A percentile compares a stretch with the other conserved stretches of the same genome.
Conservation (phyloP, 2,888 invertebrate genomes). For the Tinea trinotella region DNA sequence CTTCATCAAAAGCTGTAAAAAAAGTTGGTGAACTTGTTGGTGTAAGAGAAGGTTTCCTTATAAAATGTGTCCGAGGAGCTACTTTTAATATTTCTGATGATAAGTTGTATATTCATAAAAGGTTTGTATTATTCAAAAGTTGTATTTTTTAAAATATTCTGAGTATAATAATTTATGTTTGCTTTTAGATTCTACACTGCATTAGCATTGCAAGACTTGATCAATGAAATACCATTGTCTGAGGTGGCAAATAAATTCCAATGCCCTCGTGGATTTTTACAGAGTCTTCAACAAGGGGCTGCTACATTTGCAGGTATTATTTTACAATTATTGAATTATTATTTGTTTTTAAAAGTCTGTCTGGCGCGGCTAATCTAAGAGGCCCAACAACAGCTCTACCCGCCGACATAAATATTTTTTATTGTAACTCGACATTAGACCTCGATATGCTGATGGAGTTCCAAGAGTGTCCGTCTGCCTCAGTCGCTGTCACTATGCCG, state of each 20-base stretch:
- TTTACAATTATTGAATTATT: not conserved
- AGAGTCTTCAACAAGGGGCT: constrained; percentile 94
- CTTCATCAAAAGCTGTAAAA: constrained; percentile 82
- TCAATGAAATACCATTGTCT: constrained; percentile 88
- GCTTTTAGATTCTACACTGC: constrained; percentile 86
- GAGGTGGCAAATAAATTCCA: constrained; percentile 88
- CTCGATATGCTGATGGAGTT: no score
- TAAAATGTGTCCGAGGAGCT: constrained; percentile 80
- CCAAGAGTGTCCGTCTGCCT: no score
- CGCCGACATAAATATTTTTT: no score
- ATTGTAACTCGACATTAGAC: no score
- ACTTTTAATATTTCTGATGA: constrained; percentile 66
- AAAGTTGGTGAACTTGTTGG: constrained; percentile 92
- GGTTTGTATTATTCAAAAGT: constrained; percentile 57
- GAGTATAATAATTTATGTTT: not conserved
- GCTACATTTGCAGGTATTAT: constrained; percentile 90
- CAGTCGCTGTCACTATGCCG: no score
- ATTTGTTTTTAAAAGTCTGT: constrained; percentile 17
- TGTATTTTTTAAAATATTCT: no score
- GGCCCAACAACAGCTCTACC: no score
- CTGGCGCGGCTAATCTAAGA: no score
- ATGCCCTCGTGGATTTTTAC: constrained; percentile 91
- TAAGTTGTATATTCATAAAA: constrained; percentile 76
- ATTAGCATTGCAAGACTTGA: constrained; percentile 91
- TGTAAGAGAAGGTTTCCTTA: constrained; percentile 87